phyloP scores from a whole-genome alignment of 2,888 invertebrate species.

The Leptura quadrifasciata region DNA sequence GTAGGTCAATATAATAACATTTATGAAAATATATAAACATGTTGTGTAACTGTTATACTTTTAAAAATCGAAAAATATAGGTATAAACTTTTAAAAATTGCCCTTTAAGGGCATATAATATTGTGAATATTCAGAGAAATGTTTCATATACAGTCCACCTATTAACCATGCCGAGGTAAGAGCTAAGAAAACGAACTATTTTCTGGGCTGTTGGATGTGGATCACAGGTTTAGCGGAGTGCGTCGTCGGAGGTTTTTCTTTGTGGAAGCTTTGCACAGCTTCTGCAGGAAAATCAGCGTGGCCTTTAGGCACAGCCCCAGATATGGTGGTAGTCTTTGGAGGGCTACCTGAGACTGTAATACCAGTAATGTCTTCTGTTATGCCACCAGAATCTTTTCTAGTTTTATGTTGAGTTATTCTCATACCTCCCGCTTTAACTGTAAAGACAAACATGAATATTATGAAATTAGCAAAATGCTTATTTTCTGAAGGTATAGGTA shows the following conservation, averaged over 20 bases:
- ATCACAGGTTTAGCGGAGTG: conserved; percentile 79
- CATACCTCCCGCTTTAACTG: conserved; percentile 95
- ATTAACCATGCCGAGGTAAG: conserved; percentile 15
- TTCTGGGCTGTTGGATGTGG: conserved; percentile 92
- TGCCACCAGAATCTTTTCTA: conserved; percentile 79
- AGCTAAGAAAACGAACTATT: conserved; percentile 74
- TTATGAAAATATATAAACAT: background rate
- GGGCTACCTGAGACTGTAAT: conserved; percentile 86
- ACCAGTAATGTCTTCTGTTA: conserved; percentile 83
- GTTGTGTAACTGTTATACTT: background rate
- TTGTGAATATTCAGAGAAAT: conserved; percentile 5
- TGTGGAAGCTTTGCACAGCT: conserved; percentile 90
- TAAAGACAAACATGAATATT: conserved; percentile 34
- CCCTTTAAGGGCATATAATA: background rate
- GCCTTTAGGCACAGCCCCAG: conserved; percentile 87
- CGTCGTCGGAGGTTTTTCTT: conserved; percentile 83
- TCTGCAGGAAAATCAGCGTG: conserved; percentile 93
- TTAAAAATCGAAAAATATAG: background rate
- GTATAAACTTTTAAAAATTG: background rate
- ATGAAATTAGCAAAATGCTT: too few relatives aligned
- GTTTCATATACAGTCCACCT: conserved; percentile 27
- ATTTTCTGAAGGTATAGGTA: too few relatives aligned
- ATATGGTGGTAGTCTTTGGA: conserved; percentile 85
- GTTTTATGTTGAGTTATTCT: conserved; percentile 92
- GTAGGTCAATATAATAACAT: background rate